phyloP scores from a whole-genome alignment of 2,113 vertebrate genomes.

The Henicopernis longicauda region DNA sequence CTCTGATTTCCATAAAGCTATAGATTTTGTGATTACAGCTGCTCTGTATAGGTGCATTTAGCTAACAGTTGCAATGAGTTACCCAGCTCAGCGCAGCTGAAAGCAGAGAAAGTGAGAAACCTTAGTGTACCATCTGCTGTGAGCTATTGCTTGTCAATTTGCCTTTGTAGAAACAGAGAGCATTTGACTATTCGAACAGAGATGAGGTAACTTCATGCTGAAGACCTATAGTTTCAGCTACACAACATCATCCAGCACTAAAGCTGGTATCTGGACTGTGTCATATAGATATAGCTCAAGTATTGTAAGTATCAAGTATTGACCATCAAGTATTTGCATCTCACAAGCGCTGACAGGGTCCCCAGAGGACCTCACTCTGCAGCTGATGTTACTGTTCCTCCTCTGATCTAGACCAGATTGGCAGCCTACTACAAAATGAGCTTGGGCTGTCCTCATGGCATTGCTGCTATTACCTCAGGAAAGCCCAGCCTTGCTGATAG shows the following conservation, averaged over 20 bases:
- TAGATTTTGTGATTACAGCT: slow-evolving; percentile 25
- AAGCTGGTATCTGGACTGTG: not conserved
- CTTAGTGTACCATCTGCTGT: rapidly evolving
- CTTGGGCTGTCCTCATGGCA: too few species aligned
- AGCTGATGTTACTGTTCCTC: not conserved
- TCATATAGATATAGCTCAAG: not conserved
- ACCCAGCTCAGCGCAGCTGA: not conserved
- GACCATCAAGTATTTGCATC: not conserved
- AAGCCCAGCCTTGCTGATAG: not conserved
- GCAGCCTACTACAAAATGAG: not conserved
- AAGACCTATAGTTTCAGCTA: not conserved
- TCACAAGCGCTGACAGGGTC: not conserved
- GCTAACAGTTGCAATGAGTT: not conserved
- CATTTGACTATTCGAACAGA: rapidly evolving
- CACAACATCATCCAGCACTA: not conserved
- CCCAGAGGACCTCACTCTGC: not conserved
- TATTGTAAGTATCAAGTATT: too few species aligned
- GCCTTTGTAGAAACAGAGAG: not conserved
- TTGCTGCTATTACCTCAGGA: not conserved
- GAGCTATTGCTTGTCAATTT: not conserved
- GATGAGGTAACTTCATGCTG: not conserved
- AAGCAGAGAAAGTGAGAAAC: not conserved
- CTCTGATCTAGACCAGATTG: not conserved
- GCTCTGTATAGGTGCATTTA: not conserved
- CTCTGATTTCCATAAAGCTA: slow-evolving; percentile 1